A percentile compares a stretch with the other conserved stretches of the same genome.
phyloP scores from a whole-genome alignment of 92 coral and sea anemone species.

The Porites cylindrica region DNA sequence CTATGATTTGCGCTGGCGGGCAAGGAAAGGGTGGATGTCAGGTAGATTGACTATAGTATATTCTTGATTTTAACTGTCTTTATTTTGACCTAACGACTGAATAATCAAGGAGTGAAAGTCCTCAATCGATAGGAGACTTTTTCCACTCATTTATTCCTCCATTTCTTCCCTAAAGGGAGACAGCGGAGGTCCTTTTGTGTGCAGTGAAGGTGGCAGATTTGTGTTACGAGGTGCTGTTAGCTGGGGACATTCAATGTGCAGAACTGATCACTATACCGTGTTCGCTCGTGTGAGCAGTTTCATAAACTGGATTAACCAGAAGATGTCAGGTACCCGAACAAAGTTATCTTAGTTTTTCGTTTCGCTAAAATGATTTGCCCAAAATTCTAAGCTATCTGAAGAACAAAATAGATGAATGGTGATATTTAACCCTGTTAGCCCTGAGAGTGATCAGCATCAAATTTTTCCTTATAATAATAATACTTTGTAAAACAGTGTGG shows the following conservation, averaged over 20 bases:
- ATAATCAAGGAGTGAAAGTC: no score
- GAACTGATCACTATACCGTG: slow-evolving; percentile 73
- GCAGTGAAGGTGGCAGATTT: slow-evolving; percentile 71
- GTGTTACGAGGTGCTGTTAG: slow-evolving; percentile 86
- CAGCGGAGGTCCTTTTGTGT: slow-evolving; percentile 89
- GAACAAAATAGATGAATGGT: no score
- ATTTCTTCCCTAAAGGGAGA: slow-evolving; percentile 52
- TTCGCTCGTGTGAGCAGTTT: slow-evolving; percentile 85
- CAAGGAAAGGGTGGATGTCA: slow-evolving; percentile 50
- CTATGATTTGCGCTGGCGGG: slow-evolving; percentile 65
- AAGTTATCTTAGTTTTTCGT: no score
- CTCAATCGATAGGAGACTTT: no score
- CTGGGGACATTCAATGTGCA: slow-evolving; percentile 80
- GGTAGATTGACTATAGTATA: neutral
- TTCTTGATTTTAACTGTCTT: no score
- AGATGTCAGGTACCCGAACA: slow-evolving; percentile 26
- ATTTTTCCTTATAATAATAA: no score
- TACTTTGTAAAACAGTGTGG: no score
- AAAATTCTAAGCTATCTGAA: no score
- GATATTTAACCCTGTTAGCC: no score
- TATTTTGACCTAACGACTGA: no score
- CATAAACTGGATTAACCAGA: slow-evolving; percentile 67
- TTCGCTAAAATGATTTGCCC: no score
- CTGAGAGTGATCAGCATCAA: no score
- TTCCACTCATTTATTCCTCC: neutral